Conservation (phyloP, 1,140 invertebrate genomes). For the Orchestia grillus region DNA sequence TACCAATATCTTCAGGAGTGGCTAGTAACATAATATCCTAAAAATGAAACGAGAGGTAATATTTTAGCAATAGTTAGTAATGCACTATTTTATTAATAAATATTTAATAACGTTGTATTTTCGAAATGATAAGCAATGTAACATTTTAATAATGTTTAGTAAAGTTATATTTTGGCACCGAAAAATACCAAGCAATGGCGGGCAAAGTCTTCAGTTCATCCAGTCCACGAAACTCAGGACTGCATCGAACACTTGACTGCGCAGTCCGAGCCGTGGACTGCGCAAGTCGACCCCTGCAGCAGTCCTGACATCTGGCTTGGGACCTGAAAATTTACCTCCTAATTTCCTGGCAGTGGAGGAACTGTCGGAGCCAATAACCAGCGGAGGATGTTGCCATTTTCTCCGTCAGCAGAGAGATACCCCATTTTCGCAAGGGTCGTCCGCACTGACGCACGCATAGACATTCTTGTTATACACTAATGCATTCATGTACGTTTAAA, state of each 20-base stretch:
- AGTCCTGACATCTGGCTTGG: neutral
- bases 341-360: neutral
- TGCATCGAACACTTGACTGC: neutral
- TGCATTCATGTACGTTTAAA: neutral
- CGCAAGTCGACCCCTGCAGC: neutral
- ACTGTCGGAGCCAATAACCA: neutral
- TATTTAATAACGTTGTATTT: too few relatives aligned
- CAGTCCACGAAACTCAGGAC: too few relatives aligned
- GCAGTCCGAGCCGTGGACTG: neutral
- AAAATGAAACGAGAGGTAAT: too few relatives aligned
- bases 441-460: neutral
- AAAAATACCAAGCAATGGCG: too few relatives aligned
- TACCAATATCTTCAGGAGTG: too few relatives aligned
- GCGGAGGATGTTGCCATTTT: neutral
- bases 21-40: too few relatives aligned
- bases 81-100: too few relatives aligned
- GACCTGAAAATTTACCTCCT: neutral
- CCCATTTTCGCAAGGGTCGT: neutral
- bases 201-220: too few relatives aligned
- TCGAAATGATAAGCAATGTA: too few relatives aligned
- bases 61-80: too few relatives aligned
- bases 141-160: too few relatives aligned
- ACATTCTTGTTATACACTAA: neutral
- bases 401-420: neutral
- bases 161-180: too few relatives aligned